Base-by-base conservation (phyloP, 2,888 invertebrate genomes). In the Lasioglossum zephyrum region DNA sequence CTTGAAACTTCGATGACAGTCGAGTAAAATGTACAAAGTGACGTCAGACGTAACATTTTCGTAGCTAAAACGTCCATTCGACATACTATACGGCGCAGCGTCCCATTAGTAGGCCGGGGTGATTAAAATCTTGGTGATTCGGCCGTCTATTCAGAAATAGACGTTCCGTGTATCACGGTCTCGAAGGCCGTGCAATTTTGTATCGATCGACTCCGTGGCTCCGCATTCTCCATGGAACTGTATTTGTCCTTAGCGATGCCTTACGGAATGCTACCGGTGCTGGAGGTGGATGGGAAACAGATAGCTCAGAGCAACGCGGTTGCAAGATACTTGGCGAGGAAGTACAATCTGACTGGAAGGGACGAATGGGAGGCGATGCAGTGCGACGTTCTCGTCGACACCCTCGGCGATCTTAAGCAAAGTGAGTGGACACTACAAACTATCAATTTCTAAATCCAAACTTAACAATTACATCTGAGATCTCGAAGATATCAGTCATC, bases 291-390 rank as follows among this genome's bases (percentile, higher is more conserved):
- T 90, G 96, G 96, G n/a, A 95, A 96, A 87, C 94, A 94, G 78
- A 95, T 96, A 63, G 95, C 96, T 57, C 96, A 96, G 90, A 96
- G 96, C 87, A 96, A 96, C 89, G 96, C 96, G 13, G 96, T 96
- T 81, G 96, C 96, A 9, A 95, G 96, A 91, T 96, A 96, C 93
- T 93, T 96, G 84, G 96, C 96, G 1, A 95, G 95, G 77, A 95
- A 96, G 88, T 95, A 95, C 90, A 96, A 95, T 11, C 95, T 96
- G 81, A 94, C 95, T 31, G 96, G 96, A n/a, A 95, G 95, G 88
- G 95, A 96, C 91, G 96, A 96, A 87, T 96, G 96, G 95, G 96
- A 96, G 91, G 94, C 95, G 60, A 95, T 96, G 89, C 95, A 96
- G 84, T 96, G 96, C 91, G 96, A 96, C 91, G 96, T 96, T 83